These are phyloP conservation scores for Octodonta nipae DNA, from an alignment of 2,888 invertebrate species.

Conservation along the genomic window DNA sequence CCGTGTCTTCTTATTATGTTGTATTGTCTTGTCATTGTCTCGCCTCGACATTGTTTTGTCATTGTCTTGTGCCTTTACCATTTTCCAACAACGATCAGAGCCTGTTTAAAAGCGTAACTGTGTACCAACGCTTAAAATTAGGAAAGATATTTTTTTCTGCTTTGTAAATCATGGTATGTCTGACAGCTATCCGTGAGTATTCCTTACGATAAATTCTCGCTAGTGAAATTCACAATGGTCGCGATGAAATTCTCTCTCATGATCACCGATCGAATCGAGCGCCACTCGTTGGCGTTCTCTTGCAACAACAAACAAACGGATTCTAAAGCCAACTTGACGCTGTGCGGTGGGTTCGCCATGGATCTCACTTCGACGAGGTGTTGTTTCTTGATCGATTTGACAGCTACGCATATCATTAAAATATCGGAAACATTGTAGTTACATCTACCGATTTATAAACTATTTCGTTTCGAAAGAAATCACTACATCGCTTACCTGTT, in stretches of 20 bases:
- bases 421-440: too few relatives aligned
- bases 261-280: slow-evolving; percentile 76
- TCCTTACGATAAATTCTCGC: slow-evolving; percentile 84
- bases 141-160: too few relatives aligned
- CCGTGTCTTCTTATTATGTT: too few relatives aligned
- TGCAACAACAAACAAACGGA: slow-evolving; percentile 87
- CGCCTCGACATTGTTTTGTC: too few relatives aligned
- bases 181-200: slow-evolving; percentile 6
- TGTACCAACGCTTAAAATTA: too few relatives aligned
- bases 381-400: slow-evolving; percentile 91
- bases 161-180: too few relatives aligned
- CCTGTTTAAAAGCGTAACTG: too few relatives aligned
- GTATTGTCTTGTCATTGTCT: too few relatives aligned
- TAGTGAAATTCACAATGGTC: slow-evolving; percentile 87
- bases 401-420: too few relatives aligned
- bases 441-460: too few relatives aligned
- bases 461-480: background rate
- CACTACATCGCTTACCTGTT: slow-evolving; percentile 48
- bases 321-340: slow-evolving; percentile 86
- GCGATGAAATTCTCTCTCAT: slow-evolving; percentile 93
- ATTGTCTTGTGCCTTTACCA: too few relatives aligned
- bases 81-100: too few relatives aligned
- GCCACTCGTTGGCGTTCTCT: slow-evolving; percentile 86
- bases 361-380: slow-evolving; percentile 88
- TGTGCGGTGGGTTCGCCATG: slow-evolving; percentile 86